Conservation (phyloP, 2,888 invertebrate genomes). For the Sphinx pinastri region DNA sequence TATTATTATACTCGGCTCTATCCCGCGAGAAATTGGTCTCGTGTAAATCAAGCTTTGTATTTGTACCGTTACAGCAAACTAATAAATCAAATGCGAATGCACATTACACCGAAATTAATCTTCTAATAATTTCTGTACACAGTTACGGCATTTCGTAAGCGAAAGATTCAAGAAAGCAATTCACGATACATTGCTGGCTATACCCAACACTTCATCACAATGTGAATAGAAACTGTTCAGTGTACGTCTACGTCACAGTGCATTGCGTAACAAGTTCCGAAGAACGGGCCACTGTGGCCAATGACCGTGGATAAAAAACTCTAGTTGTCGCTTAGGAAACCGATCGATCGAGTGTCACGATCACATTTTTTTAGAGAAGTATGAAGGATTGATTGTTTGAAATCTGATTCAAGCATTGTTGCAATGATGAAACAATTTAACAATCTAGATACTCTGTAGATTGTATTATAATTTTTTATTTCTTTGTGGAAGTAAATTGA, state of each 20-base stretch:
- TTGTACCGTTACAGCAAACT: not conserved
- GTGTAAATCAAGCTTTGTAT: no score
- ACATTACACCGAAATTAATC: slow-evolving; percentile 3
- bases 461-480: not conserved
- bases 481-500: not conserved
- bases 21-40: no score
- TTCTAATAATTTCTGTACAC: not conserved
- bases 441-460: not conserved
- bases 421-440: not conserved
- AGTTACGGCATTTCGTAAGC: not conserved
- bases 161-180: not conserved
- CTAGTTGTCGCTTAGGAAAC: slow-evolving; percentile 39
- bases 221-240: slow-evolving; percentile 32
- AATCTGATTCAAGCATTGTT: slow-evolving; percentile 5
- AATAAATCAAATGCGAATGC: slow-evolving; percentile 3
- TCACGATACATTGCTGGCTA: slow-evolving; percentile 2
- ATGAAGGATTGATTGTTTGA: not conserved
- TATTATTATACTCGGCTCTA: no score
- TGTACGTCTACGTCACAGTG: slow-evolving; percentile 40
- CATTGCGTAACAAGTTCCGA: slow-evolving; percentile 47
- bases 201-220: not conserved
- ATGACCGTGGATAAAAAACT: slow-evolving; percentile 57
- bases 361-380: slow-evolving; percentile 26
- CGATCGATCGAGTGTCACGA: slow-evolving; percentile 49
- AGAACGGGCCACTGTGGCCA: slow-evolving; percentile 49